phyloP scores from a whole-genome alignment of 1,140 invertebrate species.

The Galleria mellonella region DNA sequence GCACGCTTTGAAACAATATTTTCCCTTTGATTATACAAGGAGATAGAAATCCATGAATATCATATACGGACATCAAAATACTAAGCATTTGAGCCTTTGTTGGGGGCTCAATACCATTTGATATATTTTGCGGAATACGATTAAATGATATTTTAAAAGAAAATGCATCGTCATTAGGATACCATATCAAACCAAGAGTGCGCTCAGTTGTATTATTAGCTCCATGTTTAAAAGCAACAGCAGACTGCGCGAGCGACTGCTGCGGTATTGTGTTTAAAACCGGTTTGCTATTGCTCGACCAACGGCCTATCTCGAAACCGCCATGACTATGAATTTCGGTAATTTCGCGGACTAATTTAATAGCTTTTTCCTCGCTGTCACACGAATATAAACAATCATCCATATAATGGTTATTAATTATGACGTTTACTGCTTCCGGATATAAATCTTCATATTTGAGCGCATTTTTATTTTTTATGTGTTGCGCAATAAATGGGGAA shows the following conservation, averaged over 20 bases:
- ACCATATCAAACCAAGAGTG: constrained; percentile 23
- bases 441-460: constrained; percentile 9
- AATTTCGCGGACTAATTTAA: constrained; percentile 10
- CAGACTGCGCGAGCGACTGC: constrained; percentile 8
- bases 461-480: constrained; percentile 25
- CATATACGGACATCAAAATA: constrained; percentile 41
- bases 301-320: constrained; percentile 15
- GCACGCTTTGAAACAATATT: constrained; percentile 52
- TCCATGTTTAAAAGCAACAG: constrained; percentile 11
- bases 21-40: constrained; percentile 43
- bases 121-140: constrained; percentile 8
- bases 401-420: constrained; percentile 43
- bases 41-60: constrained; percentile 45
- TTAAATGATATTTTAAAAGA: constrained; percentile 12
- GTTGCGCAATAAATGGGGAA: constrained; percentile 16
- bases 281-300: constrained; percentile 13
- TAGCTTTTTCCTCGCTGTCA: constrained; percentile 3
- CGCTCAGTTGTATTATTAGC: constrained; percentile 14
- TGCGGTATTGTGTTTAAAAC: constrained; percentile 4
- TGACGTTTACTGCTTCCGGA: constrained; percentile 27
- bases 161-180: constrained; percentile 16
- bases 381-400: constrained; percentile 46
- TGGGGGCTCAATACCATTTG: constrained; percentile 11
- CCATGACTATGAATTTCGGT: constrained; percentile 14
- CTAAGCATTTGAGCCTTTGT: constrained; percentile 31